Conservation (phyloP, 2,888 invertebrate species). For the Neoitamus cyanurus region DNA sequence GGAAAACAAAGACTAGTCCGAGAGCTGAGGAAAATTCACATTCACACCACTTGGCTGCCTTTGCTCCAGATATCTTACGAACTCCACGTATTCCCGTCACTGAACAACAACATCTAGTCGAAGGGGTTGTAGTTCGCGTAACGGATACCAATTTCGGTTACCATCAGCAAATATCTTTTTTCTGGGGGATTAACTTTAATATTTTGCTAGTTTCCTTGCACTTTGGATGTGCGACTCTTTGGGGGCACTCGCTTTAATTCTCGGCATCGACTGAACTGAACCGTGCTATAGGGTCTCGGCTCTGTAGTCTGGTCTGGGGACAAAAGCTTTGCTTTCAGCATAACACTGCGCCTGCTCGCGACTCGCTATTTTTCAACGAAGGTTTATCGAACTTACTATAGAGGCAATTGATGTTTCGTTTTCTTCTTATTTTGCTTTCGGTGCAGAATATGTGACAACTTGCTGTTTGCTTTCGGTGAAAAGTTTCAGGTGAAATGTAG, state of each 20-base stretch:
- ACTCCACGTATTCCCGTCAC: neutral
- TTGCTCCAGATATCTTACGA: neutral
- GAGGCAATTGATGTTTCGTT: neutral
- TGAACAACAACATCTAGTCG: neutral
- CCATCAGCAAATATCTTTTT: neutral
- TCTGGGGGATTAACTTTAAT: neutral
- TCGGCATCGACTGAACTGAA: constrained; percentile 51
- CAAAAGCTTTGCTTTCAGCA: constrained; percentile 8
- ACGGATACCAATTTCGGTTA: neutral
- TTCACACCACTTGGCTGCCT: neutral
- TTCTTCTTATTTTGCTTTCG: neutral
- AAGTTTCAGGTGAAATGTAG: neutral
- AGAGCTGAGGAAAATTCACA: constrained; percentile 28
- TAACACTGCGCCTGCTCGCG: neutral
- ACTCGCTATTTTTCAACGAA: constrained; percentile 11
- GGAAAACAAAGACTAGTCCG: constrained; percentile 23
- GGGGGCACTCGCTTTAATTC: constrained; percentile 47
- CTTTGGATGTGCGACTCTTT: constrained; percentile 25
- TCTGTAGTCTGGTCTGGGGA: constrained; percentile 33
- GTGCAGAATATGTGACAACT: neutral
- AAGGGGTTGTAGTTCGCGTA: neutral
- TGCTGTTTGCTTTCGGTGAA: neutral
- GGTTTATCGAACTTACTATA: constrained; percentile 14
- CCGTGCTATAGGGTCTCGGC: constrained; percentile 5
- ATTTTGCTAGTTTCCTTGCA: constrained; percentile 21